These are phyloP conservation scores for Rhagoletis pomonella DNA, from an alignment of 1,140 invertebrate species.

Conservation along the genomic window DNA sequence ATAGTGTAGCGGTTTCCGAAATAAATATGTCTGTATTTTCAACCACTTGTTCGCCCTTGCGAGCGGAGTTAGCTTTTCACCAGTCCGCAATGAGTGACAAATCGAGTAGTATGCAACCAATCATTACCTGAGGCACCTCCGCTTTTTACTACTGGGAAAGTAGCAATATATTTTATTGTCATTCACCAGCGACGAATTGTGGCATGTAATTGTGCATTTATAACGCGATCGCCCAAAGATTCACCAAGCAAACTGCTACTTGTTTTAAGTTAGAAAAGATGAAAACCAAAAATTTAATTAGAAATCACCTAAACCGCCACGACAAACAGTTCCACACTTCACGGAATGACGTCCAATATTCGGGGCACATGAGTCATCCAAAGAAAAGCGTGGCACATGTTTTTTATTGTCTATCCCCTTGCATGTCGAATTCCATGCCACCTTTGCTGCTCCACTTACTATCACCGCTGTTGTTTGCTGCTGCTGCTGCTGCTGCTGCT, in stretches of 20 bases:
- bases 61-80: no score
- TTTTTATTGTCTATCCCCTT: slow-evolving; percentile 10
- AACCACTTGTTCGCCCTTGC: no score
- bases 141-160: no score
- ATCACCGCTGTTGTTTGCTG: no score
- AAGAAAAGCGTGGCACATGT: background rate
- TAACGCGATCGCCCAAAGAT: background rate
- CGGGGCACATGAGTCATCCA: background rate
- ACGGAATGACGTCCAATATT: background rate
- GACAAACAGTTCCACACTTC: background rate
- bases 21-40: no score
- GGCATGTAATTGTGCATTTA: background rate
- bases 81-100: no score
- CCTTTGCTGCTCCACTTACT: background rate
- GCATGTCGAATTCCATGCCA: slow-evolving; percentile 19
- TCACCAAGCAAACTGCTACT: background rate
- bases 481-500: background rate
- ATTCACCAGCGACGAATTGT: no score
- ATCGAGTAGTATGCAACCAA: no score
- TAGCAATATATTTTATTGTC: no score
- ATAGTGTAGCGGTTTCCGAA: no score
- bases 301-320: background rate
- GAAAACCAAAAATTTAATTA: background rate
- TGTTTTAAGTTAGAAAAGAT: background rate
- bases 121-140: no score